Percentiles rank a stretch among this genome's conserved stretches.
Evolutionary conservation across 1,140 invertebrate genomes (phyloP).

Genomic region (Drosophila santomea): DNA sequence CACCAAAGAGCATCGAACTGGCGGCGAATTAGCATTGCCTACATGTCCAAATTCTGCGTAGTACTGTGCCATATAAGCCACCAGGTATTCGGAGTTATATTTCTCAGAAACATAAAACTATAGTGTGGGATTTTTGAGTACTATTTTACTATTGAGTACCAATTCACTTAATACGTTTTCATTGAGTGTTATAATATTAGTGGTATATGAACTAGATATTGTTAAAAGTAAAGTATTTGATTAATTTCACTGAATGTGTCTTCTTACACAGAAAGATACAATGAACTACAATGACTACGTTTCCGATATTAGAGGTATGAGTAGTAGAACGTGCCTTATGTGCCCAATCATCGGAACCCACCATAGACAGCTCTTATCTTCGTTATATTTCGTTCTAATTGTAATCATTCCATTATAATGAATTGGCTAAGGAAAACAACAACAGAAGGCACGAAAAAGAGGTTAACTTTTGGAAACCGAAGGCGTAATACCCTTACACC

Average conservation of each 20-base stretch:
- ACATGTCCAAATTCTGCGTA: slow-evolving; percentile 3
- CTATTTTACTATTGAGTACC: background rate
- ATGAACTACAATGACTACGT: slow-evolving; percentile 14
- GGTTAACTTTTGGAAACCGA: slow-evolving; percentile 5
- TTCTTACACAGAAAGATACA: slow-evolving; percentile 8
- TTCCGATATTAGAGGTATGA: slow-evolving; percentile 12
- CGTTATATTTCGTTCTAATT: slow-evolving; percentile 27
- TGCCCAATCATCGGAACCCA: slow-evolving; percentile 12
- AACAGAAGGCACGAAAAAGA: slow-evolving; percentile 15
- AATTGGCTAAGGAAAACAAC: slow-evolving; percentile 47
- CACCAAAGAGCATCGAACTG: slow-evolving; percentile 12
- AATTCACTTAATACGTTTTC: too few species aligned
- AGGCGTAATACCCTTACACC: slow-evolving; percentile 8
- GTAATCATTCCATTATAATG: slow-evolving; percentile 47
- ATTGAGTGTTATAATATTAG: too few species aligned
- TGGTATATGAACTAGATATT: too few species aligned
- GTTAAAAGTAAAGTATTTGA: too few species aligned
- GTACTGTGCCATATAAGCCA: background rate
- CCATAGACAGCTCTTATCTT: slow-evolving; percentile 21
- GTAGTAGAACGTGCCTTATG: slow-evolving; percentile 26
- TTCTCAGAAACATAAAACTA: background rate
- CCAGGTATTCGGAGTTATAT: background rate
- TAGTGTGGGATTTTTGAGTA: background rate
- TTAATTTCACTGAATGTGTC: background rate
- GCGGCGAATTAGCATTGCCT: slow-evolving; percentile 3